These are phyloP conservation scores for Lydus trimaculatus DNA, from an alignment of 2,888 invertebrate species.

Conservation along the genomic window DNA sequence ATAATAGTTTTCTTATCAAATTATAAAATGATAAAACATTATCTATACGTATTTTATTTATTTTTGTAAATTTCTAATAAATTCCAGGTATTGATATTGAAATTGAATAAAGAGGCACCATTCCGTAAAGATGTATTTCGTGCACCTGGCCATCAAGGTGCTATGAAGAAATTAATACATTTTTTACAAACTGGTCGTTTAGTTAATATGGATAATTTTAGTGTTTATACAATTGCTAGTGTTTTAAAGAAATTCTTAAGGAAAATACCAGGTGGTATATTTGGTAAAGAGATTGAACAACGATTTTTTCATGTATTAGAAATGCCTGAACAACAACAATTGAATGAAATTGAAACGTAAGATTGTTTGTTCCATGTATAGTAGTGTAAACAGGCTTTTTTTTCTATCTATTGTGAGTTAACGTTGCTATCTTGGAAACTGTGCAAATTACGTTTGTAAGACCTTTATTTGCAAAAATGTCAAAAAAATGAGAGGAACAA, in stretches of 20 bases:
- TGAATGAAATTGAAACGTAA: conserved; percentile 92
- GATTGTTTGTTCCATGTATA: too few relatives aligned
- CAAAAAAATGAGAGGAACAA: too few relatives aligned
- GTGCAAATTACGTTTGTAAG: too few relatives aligned
- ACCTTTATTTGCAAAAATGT: too few relatives aligned
- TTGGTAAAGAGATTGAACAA: conserved; percentile 91
- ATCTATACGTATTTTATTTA: too few relatives aligned
- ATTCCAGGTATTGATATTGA: conserved; percentile 85
- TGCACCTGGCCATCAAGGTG: conserved; percentile 93
- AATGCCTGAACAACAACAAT: conserved; percentile 81
- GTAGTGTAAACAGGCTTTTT: too few relatives aligned
- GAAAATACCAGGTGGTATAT: conserved; percentile 96
- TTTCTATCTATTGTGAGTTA: too few relatives aligned
- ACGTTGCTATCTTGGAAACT: too few relatives aligned
- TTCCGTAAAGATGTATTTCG: conserved; percentile 92
- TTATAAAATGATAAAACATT: too few relatives aligned
- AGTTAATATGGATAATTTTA: conserved; percentile 93
- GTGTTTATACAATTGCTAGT: conserved; percentile 97
- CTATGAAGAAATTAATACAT: conserved; percentile 92
- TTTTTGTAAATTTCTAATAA: too few relatives aligned
- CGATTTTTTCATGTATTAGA: conserved; percentile 89
- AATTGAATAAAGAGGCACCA: conserved; percentile 94
- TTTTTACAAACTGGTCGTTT: conserved; percentile 89
- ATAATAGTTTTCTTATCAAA: too few relatives aligned
- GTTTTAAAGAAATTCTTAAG: conserved; percentile 97